These are phyloP conservation scores for Caenorhabditis sinica DNA, from an alignment of 2,888 invertebrate species.

Conservation along the genomic window DNA sequence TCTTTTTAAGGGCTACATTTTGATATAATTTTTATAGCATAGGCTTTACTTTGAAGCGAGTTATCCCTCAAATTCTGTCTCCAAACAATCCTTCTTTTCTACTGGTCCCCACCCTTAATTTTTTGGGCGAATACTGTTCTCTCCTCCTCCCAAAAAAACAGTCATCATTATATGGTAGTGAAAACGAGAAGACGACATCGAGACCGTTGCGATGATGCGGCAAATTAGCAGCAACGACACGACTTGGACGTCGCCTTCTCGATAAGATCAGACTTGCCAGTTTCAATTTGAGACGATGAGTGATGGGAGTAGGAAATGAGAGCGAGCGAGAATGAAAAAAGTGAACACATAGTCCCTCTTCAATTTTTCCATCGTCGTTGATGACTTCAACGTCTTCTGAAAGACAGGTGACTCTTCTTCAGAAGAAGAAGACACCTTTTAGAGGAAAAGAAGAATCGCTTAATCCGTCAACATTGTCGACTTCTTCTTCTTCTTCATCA, in stretches of 20 bases:
- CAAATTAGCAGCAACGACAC: conserved; percentile 49
- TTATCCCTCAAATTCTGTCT: too few relatives aligned
- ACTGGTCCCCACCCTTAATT: not conserved
- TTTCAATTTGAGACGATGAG: conserved; percentile 58
- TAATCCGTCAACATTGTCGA: conserved; percentile 70
- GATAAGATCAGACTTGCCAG: conserved; percentile 59
- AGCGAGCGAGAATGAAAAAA: not conserved
- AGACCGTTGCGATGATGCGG: conserved; percentile 50
- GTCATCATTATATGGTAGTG: not conserved
- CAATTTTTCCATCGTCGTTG: not conserved
- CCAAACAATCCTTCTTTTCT: not conserved
- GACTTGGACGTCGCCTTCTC: not conserved
- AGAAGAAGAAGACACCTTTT: conserved; percentile 37
- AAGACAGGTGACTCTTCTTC: conserved; percentile 47
- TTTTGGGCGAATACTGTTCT: not conserved
- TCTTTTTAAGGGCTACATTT: too few relatives aligned
- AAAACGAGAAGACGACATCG: conserved; percentile 14
- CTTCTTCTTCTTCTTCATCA: conserved; percentile 22
- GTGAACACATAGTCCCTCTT: conserved; percentile 32
- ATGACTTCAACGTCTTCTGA: not conserved
- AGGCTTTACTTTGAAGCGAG: too few relatives aligned
- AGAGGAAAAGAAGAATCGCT: conserved; percentile 36
- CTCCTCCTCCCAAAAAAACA: not conserved
- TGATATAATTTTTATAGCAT: too few relatives aligned
- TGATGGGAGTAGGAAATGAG: conserved; percentile 33